Conservation (phyloP, 2,113 vertebrate genomes). For the Ptilonorhynchus violaceus region DNA sequence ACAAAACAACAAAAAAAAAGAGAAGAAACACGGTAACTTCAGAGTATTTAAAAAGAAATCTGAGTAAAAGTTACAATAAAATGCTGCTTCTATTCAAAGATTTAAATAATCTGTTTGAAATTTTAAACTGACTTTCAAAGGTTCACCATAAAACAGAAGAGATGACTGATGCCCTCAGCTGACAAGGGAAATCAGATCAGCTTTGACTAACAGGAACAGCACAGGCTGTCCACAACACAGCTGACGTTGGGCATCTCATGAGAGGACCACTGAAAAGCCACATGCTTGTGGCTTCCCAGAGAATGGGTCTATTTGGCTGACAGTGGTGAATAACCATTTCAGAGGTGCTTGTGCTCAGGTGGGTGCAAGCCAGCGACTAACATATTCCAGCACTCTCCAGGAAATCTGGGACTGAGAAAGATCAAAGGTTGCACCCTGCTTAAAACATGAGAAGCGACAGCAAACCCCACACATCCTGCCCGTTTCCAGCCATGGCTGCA, state of each 20-base stretch:
- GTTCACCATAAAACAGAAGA: neutral
- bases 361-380: neutral
- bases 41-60: neutral
- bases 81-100: neutral
- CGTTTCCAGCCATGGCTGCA: neutral
- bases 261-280: neutral
- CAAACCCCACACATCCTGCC: neutral
- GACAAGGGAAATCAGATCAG: slow-evolving; percentile 3
- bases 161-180: neutral
- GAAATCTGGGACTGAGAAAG: neutral
- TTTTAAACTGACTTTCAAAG: neutral
- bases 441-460: neutral
- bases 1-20: neutral
- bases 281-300: neutral
- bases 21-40: neutral
- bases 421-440: neutral
- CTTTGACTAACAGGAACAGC: neutral
- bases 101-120: neutral
- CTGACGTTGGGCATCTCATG: neutral
- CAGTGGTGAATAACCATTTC: neutral
- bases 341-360: neutral
- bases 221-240: neutral
- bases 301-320: accelerated
- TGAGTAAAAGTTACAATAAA: neutral
- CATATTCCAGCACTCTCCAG: neutral